Percentiles rank a stretch among this genome's conserved stretches.
Evolutionary conservation across 2,797 vertebrate species (phyloP).

Genomic region (Antrozous pallidus): DNA sequence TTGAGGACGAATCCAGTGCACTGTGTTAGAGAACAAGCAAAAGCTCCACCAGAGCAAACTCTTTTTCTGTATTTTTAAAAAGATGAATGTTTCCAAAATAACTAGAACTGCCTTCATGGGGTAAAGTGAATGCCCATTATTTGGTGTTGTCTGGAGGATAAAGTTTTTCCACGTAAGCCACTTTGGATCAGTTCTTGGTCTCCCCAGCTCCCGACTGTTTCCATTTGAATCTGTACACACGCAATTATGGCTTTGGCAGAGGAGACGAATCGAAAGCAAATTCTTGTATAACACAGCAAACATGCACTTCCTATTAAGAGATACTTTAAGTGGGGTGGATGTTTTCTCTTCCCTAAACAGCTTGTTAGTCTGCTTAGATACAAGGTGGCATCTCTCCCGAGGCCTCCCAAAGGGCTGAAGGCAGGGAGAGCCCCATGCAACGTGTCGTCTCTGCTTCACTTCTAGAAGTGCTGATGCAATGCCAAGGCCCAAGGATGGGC

Average conservation of each 20-base stretch:
- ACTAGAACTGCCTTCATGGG: neutral
- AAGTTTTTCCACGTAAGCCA: neutral
- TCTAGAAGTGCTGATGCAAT: constrained; percentile 70
- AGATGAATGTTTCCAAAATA: neutral
- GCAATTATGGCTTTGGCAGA: neutral
- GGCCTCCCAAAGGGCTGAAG: neutral
- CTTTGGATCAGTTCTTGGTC: neutral
- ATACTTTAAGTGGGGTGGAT: neutral
- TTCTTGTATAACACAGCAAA: neutral
- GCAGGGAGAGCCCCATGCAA: constrained; percentile 47
- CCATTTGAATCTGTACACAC: neutral
- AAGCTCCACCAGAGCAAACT: neutral
- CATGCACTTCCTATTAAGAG: neutral
- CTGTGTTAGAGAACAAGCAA: neutral
- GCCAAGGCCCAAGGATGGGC: constrained; percentile 42
- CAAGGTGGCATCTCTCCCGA: neutral
- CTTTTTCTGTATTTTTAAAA: neutral
- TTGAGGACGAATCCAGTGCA: neutral
- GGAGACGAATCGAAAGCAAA: neutral
- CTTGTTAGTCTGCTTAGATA: neutral
- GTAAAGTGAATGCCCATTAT: neutral
- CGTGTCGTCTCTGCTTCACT: constrained; percentile 10
- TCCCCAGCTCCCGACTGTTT: neutral
- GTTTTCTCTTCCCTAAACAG: neutral
- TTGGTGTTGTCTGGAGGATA: neutral